Evolutionary conservation across 2,888 invertebrate genomes (phyloP), one percentile per base, ranked within the genome.

Genomic region (Noctua fimbriata): DNA sequence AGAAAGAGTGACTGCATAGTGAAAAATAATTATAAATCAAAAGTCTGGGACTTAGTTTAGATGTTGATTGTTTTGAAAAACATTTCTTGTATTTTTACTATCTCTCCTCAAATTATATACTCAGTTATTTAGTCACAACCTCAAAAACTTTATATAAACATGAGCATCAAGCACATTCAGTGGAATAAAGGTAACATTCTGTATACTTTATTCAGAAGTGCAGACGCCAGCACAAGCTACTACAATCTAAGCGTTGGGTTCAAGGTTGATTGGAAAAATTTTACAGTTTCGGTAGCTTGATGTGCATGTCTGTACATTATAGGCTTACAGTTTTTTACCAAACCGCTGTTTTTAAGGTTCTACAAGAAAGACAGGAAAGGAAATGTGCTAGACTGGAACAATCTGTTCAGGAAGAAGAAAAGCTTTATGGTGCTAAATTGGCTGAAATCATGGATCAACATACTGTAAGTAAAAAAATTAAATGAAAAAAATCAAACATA

Each of bases 311-410:
- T 10, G 44, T 10, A 44, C 41, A 41, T 41, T 41, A 0, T 41
- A 41, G 7, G 41, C 7, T 41, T 41, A 41, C 44, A 44, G 44
- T 44, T 9, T 44, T 44, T 44, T 44, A 44, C 44, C 44, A 44
- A 44, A 44, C 10, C 1, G 44, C 44, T 44, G 10, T 44, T 44
- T 44, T 78, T 24, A 96, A 98, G 94, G 97, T 98, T 65, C 94
- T 99, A 21, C 98, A 99, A 96, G 99, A 99, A 92, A 97, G 98
- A 74, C 98, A 99, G 90, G 98, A 98, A 87, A 98, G 98, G 85
- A 99, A 99, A 95, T 99, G 99, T 96, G 98, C 98, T 89, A 97
- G 98, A 88, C 94, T 99, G 44, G 99, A 99, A 94, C 97, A 97
- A 81, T 97, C 98, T 1, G 98, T 99, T 14, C 98, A 98, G 83